Evolutionary conservation across 2,113 vertebrate species (phyloP), one percentile per base, ranked within the genome.

Genomic region (Alethe diademata): DNA sequence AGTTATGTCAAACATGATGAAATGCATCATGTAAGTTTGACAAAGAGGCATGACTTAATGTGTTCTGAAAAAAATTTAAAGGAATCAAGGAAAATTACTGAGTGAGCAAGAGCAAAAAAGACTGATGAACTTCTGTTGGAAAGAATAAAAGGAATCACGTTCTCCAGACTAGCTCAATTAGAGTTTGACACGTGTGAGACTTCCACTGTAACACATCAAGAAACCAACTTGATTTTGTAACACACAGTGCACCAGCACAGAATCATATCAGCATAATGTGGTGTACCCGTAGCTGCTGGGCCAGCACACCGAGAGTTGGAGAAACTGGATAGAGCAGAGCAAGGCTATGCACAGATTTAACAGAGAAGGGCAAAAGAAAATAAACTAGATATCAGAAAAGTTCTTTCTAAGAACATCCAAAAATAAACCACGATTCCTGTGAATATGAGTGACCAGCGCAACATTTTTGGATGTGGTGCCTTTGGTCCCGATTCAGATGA

Each of bases 21-120:
- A 94, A 96, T 96, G 94, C 51, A 71, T 87, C 82, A 65, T 36
- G 6, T 72, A 92, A 88, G 66, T 95, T 96, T 96, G 92, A 96
- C 94, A 94, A 93, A 96, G 93, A 81, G 65, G 47, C 25, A 16
- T 36, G 64, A 40, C 86, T 97, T 96, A 66, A 79, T 57, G 54
- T 11, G 9, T 93, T 88, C n/a, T 53, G 36, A 45, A 73, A 53
- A 23, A 23, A 25, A 29, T 33, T 19, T 80, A 35, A 95, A 94
- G 71, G 67, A 90, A 88, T 96, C 57, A 51, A 62, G 57, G 57
- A 79, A 78, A 56, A 19, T 19, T 53, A 31, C 28, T 12, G 24
- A 71, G 11, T 23, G 54, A 92, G 14, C 43, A 88, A 94, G 67
- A 90, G 62, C 18, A 90, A 35, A 31, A 86, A 42, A 78, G 26